Evolutionary conservation across 2,797 vertebrate genomes (phyloP).

Genomic region (Platalea minor): DNA sequence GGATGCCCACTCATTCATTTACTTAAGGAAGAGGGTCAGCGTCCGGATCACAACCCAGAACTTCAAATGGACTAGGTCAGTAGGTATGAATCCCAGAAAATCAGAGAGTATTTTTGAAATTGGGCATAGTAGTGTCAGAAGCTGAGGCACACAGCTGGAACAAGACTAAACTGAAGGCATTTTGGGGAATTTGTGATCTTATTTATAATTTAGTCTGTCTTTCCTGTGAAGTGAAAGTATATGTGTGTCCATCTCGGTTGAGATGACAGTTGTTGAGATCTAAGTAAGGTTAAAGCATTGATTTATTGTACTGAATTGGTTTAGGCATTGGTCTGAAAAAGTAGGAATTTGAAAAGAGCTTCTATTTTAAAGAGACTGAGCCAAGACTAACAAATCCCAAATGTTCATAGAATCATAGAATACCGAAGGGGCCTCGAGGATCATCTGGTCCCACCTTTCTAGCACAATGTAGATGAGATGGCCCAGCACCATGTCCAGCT

Average conservation of each 20-base stretch:
- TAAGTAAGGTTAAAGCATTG: neutral
- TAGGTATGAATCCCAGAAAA: neutral
- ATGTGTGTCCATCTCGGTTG: neutral
- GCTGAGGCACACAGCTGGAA: neutral
- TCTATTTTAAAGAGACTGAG: neutral
- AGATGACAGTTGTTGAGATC: neutral
- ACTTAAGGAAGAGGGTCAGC: neutral
- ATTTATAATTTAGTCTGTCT: neutral
- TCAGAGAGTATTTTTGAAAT: neutral
- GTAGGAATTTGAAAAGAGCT: neutral
- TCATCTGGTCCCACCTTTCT: too few species aligned
- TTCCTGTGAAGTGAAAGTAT: neutral
- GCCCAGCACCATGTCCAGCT: too few species aligned
- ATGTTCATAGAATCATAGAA: neutral
- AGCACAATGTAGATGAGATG: too few species aligned
- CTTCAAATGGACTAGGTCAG: neutral
- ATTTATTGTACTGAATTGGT: neutral
- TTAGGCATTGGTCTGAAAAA: neutral
- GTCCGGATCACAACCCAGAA: neutral
- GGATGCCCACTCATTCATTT: neutral
- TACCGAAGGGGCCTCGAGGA: too few species aligned
- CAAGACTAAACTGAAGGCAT: neutral
- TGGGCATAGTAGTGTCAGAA: neutral
- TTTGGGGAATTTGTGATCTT: neutral
- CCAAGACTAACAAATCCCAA: neutral